Percentiles rank a stretch among this genome's conserved stretches.
Conservation (phyloP, 1,140 invertebrate species). For the Gryllus bimaculatus region DNA sequence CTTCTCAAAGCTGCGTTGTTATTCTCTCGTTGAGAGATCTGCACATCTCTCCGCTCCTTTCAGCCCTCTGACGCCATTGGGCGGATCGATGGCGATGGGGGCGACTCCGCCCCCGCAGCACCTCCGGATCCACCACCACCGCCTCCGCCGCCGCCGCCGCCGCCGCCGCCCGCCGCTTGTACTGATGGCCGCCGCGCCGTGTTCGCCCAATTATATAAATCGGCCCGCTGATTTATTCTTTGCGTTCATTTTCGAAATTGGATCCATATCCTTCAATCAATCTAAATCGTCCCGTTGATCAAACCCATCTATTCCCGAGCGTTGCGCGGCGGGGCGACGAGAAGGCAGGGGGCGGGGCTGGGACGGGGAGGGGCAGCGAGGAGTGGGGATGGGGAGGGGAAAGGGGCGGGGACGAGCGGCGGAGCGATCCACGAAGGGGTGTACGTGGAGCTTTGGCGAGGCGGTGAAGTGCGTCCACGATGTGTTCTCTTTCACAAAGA, state of each 20-base stretch:
- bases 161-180: too few species aligned
- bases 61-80: too few species aligned
- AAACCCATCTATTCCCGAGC: not conserved
- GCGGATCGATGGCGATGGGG: too few species aligned
- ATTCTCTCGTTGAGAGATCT: too few species aligned
- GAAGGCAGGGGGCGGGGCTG: too few species aligned
- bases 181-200: not conserved
- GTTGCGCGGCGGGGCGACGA: not conserved
- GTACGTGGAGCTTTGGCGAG: too few species aligned
- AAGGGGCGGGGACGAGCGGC: not conserved
- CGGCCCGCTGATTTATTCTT: not conserved
- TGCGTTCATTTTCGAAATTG: slow-evolving; percentile 4
- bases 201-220: not conserved
- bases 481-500: too few species aligned
- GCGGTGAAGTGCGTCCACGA: too few species aligned
- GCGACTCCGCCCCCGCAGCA: not conserved
- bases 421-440: too few species aligned
- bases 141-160: not conserved
- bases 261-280: slow-evolving; percentile 4
- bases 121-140: not conserved
- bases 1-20: too few species aligned
- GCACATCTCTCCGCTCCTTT: too few species aligned
- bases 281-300: not conserved
- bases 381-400: not conserved
- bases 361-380: too few species aligned